These are phyloP conservation scores for Dipodomys ordii DNA, from an alignment of 2,113 vertebrate genomes.

Conservation along the genomic window DNA sequence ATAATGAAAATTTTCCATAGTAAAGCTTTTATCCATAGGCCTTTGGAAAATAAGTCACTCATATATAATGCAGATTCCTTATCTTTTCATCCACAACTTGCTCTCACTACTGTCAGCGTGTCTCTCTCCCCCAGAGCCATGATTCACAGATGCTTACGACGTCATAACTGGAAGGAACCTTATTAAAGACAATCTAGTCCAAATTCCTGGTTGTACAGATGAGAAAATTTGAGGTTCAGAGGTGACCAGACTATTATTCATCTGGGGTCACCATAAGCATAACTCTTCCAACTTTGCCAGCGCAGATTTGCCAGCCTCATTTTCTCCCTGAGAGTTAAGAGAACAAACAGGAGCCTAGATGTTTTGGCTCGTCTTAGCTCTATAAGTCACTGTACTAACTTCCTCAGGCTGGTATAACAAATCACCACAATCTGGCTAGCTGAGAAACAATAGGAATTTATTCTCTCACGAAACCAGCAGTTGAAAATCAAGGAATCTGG, in stretches of 20 bases:
- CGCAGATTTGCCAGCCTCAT: not conserved
- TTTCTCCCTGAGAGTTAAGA: not conserved
- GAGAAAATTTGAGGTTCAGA: constrained; percentile 32
- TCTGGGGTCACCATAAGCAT: not conserved
- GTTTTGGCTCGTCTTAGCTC: constrained; percentile 30
- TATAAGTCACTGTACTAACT: constrained; percentile 18
- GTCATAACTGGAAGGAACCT: constrained; percentile 37
- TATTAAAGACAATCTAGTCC: not conserved
- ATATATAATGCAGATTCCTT: constrained; percentile 58
- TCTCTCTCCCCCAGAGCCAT: constrained; percentile 8
- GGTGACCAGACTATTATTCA: not conserved
- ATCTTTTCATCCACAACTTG: constrained; percentile 36
- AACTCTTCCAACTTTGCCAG: not conserved
- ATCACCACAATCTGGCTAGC: not conserved
- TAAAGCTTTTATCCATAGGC: constrained; percentile 57
- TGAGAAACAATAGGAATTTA: constrained; percentile 12
- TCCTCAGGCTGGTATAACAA: not conserved
- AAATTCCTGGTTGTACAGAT: constrained; percentile 30
- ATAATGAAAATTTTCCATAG: constrained; percentile 67
- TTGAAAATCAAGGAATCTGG: not conserved
- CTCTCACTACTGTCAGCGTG: not conserved
- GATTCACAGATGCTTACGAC: constrained; percentile 61
- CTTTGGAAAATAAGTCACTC: constrained; percentile 73
- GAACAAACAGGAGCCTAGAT: not conserved
- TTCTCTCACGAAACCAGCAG: constrained; percentile 5